These are phyloP conservation scores for Penaeus vannamei DNA, from an alignment of 1,140 invertebrate genomes.

Conservation along the genomic window DNA sequence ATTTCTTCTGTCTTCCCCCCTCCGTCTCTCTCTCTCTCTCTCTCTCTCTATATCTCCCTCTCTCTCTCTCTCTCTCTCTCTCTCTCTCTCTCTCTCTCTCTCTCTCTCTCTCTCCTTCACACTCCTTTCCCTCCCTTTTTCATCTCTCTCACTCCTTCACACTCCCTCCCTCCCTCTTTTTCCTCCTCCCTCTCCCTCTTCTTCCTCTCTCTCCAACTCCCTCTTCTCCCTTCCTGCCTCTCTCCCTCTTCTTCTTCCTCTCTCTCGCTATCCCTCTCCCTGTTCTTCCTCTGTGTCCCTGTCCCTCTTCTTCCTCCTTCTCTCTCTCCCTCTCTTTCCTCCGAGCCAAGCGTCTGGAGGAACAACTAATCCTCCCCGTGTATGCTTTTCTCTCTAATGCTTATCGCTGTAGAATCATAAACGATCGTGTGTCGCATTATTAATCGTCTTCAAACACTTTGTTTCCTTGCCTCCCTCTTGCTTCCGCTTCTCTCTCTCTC, in stretches of 20 bases:
- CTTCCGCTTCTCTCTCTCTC: too few species aligned
- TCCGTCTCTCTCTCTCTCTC: constrained; percentile 57
- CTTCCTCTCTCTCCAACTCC: not conserved
- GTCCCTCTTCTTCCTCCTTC: constrained; percentile 49
- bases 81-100: constrained; percentile 2
- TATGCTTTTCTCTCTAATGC: too few species aligned
- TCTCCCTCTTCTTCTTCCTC: not conserved
- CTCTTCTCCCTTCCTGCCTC: not conserved
- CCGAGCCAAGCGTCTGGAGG: too few species aligned
- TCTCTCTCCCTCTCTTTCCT: constrained; percentile 29
- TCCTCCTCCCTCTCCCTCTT: not conserved
- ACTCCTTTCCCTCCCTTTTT: constrained; percentile 45
- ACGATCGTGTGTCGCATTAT: too few species aligned
- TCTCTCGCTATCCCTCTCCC: constrained; percentile 69
- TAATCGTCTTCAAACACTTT: too few species aligned
- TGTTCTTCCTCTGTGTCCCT: constrained; percentile 44
- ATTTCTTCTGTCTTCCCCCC: constrained; percentile 18
- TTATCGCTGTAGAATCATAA: too few species aligned
- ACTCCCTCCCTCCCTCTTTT: too few species aligned
- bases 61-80: constrained; percentile 43
- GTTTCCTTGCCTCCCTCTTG: too few species aligned
- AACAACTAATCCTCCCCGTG: too few species aligned
- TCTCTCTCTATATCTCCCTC: constrained; percentile 50
- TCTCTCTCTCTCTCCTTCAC: constrained; percentile 16
- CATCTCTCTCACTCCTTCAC: constrained; percentile 68